These are phyloP conservation scores for Nyctibius bracteatus DNA, from an alignment of 2,113 vertebrate genomes.

Conservation along the genomic window DNA sequence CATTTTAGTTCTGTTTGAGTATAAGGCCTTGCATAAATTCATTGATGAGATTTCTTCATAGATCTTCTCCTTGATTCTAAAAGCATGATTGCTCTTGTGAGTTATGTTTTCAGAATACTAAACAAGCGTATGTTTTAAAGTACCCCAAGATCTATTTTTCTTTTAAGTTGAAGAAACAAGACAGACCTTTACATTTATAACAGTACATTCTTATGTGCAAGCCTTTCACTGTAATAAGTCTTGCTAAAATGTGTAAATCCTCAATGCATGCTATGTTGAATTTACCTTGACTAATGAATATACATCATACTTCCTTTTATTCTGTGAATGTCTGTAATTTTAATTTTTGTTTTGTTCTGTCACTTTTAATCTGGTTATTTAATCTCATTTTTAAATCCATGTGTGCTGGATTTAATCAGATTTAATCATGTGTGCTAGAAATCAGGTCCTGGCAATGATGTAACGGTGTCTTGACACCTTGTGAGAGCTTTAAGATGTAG, in stretches of 20 bases:
- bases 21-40: background rate
- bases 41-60: background rate
- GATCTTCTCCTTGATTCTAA: background rate
- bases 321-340: background rate
- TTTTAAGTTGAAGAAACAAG: background rate
- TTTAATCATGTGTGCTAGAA: background rate
- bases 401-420: too few relatives aligned
- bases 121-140: background rate
- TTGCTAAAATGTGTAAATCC: background rate
- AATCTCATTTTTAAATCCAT: background rate
- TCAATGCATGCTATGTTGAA: background rate
- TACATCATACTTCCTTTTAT: background rate
- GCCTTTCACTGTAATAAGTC: background rate
- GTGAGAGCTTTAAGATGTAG: background rate
- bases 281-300: background rate
- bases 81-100: background rate
- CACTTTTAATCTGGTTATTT: background rate
- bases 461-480: background rate
- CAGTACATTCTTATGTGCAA: background rate
- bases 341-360: background rate
- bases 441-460: background rate
- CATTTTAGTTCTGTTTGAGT: conserved; percentile 42
- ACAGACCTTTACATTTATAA: background rate
- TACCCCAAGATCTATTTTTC: background rate
- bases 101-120: background rate